Evolutionary conservation across 2,113 vertebrate genomes (phyloP), one percentile per base, ranked within the genome.

Genomic region (Ceyx margarethae): DNA sequence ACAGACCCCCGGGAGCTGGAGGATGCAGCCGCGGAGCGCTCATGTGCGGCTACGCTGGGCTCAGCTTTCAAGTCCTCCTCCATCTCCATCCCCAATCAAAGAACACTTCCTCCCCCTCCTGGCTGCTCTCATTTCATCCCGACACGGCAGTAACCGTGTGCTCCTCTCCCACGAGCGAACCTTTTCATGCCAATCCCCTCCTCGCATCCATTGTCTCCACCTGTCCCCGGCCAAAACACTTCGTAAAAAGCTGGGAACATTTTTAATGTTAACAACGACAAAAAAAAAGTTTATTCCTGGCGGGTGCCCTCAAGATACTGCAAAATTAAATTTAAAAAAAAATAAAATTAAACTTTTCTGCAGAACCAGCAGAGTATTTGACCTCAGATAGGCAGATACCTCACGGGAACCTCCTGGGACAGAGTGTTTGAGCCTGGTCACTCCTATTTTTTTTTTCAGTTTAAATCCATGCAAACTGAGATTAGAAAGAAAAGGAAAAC

Each of bases 71-170:
- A 51, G 43, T 2, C n/a, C 89, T 85, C 15, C 85, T 83, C 48
- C 11, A 1, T 5, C 87, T 79, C 26, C 4, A 5, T 68, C 87
- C 87, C 90, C 69, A 67, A 87, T 61, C 5, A 71, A 71, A 89
- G 95, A 94, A 14, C 91, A 22, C 53, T 94, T 96, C 94, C 94
- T 94, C 95, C 95, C 95, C 91, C 92, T 96, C 95, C 95, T 92
- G 94, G 95, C 87, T 95, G 95, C 89, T 95, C 83, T 21, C 54
- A 23, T 84, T 74, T 54, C 87, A 50, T 84, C 84, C 57, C 81
- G 42, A 77, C 89, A 1, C 2, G 28, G 45, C 64, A 13, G 4
- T 10, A 15, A 4, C 45, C 4, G 10, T 5, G 1, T 20, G 1
- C 11, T 51, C 57, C 29, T 86, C 73, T 80, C 60, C 73, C 56